These are phyloP conservation scores for Montifringilla adamsi DNA, from an alignment of 2,113 vertebrate genomes.

Conservation along the genomic window DNA sequence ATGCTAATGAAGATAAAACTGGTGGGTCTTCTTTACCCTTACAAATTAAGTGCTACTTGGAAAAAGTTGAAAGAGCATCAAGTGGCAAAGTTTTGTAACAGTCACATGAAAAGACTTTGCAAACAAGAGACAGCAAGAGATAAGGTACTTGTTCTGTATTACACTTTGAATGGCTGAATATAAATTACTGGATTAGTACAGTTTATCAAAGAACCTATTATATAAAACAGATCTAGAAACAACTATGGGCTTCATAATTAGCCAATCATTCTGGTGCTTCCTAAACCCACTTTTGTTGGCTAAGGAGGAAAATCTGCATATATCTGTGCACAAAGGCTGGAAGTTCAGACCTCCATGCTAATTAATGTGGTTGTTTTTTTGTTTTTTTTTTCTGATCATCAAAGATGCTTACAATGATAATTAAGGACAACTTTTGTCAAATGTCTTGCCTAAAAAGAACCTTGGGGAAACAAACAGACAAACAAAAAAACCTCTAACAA, in stretches of 20 bases:
- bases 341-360: background rate
- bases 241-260: constrained; percentile 13
- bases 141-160: constrained; percentile 1
- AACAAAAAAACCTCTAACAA: background rate
- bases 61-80: background rate
- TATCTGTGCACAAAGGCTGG: background rate
- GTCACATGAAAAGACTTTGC: background rate
- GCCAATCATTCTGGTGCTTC: background rate
- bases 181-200: constrained; percentile 34
- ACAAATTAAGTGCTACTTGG: constrained; percentile 17
- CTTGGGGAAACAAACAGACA: background rate
- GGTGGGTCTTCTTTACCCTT: background rate
- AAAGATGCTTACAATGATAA: background rate
- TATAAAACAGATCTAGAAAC: constrained; percentile 6
- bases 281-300: background rate
- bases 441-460: background rate
- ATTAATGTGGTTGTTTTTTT: background rate
- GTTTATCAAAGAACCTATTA: background rate
- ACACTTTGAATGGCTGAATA: constrained; percentile 24
- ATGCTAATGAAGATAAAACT: constrained; percentile 66
- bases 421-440: background rate
- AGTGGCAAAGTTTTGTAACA: constrained; percentile 24
- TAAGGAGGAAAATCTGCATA: background rate
- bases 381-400: background rate
- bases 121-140: constrained; percentile 30